These are phyloP conservation scores for Trachops cirrhosus DNA, from an alignment of 2,797 vertebrate species.

Conservation along the genomic window DNA sequence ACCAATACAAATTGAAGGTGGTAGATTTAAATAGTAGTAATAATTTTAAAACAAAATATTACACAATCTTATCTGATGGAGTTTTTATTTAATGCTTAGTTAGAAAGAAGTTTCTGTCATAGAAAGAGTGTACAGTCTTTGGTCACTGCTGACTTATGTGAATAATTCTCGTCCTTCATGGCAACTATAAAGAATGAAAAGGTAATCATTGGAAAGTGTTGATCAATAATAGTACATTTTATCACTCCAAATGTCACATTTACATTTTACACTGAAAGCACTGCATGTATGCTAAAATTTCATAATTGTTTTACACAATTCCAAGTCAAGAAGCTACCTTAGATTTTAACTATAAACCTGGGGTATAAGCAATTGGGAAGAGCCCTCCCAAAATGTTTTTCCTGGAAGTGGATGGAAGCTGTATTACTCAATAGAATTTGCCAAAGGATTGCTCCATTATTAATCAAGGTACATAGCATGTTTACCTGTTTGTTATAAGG, in stretches of 20 bases:
- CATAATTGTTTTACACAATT: constrained; percentile 79
- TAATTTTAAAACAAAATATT: background rate
- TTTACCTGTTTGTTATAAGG: background rate
- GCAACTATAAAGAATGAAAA: background rate
- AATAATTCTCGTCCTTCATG: background rate
- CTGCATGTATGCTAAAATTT: background rate
- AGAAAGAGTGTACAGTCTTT: background rate
- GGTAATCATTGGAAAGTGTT: background rate
- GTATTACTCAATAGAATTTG: constrained; percentile 89
- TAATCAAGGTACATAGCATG: constrained; percentile 86
- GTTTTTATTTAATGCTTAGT: background rate
- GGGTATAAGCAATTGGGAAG: constrained; percentile 86
- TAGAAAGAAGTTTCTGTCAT: background rate
- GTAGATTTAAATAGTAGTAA: background rate
- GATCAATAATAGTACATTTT: background rate
- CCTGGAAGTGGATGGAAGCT: constrained; percentile 88
- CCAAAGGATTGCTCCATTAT: constrained; percentile 87
- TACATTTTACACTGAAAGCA: background rate
- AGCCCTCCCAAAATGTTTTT: constrained; percentile 88
- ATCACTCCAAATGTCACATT: background rate
- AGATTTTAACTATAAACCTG: constrained; percentile 89
- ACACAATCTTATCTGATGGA: background rate
- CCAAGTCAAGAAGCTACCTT: constrained; percentile 90
- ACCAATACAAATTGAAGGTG: background rate
- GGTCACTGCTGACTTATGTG: background rate